Percentiles rank a stretch among this genome's conserved stretches.
These are phyloP conservation scores for Halichoerus grypus DNA, from an alignment of 2,113 vertebrate species.

Conservation along the genomic window DNA sequence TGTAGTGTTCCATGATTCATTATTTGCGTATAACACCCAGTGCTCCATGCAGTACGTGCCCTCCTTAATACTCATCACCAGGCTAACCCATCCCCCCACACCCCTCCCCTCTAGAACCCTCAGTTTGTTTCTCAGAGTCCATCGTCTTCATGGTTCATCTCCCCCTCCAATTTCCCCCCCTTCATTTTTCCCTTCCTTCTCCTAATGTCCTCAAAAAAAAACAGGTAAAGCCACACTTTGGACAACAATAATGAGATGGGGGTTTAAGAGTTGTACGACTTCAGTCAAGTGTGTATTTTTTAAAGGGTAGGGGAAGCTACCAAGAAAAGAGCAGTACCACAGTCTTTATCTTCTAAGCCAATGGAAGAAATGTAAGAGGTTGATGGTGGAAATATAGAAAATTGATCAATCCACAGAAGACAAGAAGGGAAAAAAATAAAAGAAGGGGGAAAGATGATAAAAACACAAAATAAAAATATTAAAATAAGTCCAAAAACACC, in stretches of 20 bases:
- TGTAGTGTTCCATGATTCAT: too few species aligned
- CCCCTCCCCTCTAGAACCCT: too few species aligned
- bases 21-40: too few species aligned
- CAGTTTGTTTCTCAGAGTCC: too few species aligned
- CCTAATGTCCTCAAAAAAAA: neutral
- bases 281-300: neutral
- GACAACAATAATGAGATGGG: neutral
- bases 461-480: slow-evolving; percentile 15
- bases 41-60: too few species aligned
- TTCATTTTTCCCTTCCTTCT: too few species aligned
- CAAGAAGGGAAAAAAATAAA: neutral
- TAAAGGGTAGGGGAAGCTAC: neutral
- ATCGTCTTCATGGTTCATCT: too few species aligned
- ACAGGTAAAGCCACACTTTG: neutral
- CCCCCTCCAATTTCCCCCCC: too few species aligned
- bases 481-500: neutral
- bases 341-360: neutral
- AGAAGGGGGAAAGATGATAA: neutral
- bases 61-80: too few species aligned
- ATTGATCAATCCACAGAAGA: neutral
- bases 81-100: too few species aligned
- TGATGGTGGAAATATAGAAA: neutral
- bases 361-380: neutral
- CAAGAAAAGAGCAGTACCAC: neutral
- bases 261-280: neutral